Evolutionary conservation across 2,113 vertebrate species (phyloP), one percentile per base, ranked within the genome.

Genomic region (Isichthys henryi): DNA sequence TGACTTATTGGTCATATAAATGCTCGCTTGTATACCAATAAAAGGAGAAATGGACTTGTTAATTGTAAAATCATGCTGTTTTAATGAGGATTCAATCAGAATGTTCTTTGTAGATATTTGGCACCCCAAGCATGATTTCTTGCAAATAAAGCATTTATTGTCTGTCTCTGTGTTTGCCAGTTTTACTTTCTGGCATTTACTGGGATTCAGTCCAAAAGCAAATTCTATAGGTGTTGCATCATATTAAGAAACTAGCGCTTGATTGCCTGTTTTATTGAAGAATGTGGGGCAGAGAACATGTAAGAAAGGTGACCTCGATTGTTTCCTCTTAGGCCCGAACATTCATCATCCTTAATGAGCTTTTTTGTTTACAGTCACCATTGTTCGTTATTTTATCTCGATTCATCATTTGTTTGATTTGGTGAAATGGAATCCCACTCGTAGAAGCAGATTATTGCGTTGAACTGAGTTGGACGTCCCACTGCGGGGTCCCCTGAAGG

Each of bases 211-310:
- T 52, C 66, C 27, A 90, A 84, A 58, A 62, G 21, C 5, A 0
- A 89, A 84, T 89, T 84, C 50, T 53, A 89, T 43, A 89, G 15
- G 23, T 88, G n/a, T 53, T 83, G 31, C 49, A 82, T 82, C 88
- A 89, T 49, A 48, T 53, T 77, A 77, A 45, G 74, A 80, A 80
- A 80, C 74, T 39, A 43, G 3, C 0, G 5, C 17, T 17, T 80
- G 1, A 43, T 80, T 80, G 35, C 23, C 87, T 27, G 53, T 88
- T 88, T 70, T 70, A 80, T 80, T 80, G 74, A 80, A 19, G 35
- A 80, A 80, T 80, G 74, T 13, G 74, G 15, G 43, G 62, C 66
- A 88, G 43, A 85, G 45, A 85, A n/a, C 23, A 27, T 49, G 21
- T 49, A 50, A 5, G 45, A 27, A 48, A 86, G 83, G 8, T 86